Conservation (phyloP, 2,113 vertebrate genomes). For the Nansenia antarctica region DNA sequence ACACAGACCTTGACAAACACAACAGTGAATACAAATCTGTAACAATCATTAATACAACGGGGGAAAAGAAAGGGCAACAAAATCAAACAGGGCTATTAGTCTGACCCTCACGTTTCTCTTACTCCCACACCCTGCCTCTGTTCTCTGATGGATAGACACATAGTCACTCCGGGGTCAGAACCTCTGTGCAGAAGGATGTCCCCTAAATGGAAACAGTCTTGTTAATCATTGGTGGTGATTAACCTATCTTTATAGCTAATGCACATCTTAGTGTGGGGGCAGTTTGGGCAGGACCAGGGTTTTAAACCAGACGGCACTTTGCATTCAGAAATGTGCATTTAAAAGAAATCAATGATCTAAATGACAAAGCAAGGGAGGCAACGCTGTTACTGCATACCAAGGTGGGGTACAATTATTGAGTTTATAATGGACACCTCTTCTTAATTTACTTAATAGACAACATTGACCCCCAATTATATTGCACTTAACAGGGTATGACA, state of each 20-base stretch:
- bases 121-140: background rate
- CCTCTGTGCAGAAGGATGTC: constrained; percentile 15
- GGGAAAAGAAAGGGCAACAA: background rate
- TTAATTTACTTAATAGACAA: too few species aligned
- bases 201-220: constrained; percentile 37
- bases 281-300: constrained; percentile 22
- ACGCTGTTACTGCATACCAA: constrained; percentile 3
- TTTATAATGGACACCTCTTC: background rate
- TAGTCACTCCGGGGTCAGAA: constrained; percentile 3
- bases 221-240: constrained; percentile 54
- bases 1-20: background rate
- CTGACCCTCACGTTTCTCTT: too few species aligned
- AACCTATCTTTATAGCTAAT: constrained; percentile 40
- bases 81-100: background rate
- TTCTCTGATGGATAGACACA: background rate
- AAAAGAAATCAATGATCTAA: constrained; percentile 52
- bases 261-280: constrained; percentile 13
- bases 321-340: constrained; percentile 36
- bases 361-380: constrained; percentile 26
- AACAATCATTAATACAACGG: background rate
- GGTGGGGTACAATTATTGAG: constrained; percentile 12
- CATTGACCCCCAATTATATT: too few species aligned
- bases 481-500: too few species aligned
- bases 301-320: constrained; percentile 29
- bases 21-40: background rate